Base-by-base conservation (phyloP, 2,113 vertebrate species). In the Nothobranchius furzeri region DNA sequence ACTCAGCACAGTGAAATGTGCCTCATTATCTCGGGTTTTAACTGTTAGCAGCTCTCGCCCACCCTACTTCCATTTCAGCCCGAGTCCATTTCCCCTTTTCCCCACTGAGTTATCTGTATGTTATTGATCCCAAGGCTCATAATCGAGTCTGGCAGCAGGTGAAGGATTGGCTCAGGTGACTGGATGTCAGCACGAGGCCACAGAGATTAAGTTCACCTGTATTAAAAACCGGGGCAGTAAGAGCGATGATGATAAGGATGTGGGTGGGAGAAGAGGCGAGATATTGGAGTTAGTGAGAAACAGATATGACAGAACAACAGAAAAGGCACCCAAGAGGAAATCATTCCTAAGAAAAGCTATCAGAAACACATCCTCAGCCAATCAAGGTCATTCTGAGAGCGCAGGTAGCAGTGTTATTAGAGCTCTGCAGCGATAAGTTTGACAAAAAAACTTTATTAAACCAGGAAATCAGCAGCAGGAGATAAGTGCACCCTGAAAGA, bases 101-200 rank as follows among this genome's bases (percentile, higher is more conserved):
- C 36, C 59, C 13, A 8, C 56, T 35, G 10, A 20, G 45, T 73
- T 79, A 66, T 64, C 51, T 68, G 51, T 10, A 7, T 9, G 3
- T 63, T 81, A 79, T 86, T 66, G 79, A 85, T 83, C 70, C 69
- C 36, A 0, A 12, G 14, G 47, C 11, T 61, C 46, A 76, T 60
- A 57, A 61, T 73, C 64, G 40, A 53, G 11, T 20, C 24, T 40
- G 53, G 14, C 57, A 56, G 69, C 17, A 1, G 60, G 43, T 75
- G 78, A 83, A 68, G 52, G 73, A 73, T 65, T 43, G 36, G 60
- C 43, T 45, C 47, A 68, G 57, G 46, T 59, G 63, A 78, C 52
- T 62, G 49, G 56, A 73, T 60, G 61, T 47, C 14, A 48, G 52
- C 53, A 12, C 5, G 47, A 65, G 47, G 69, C 36, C 40, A 9